Conservation (phyloP, 2,797 vertebrate genomes). For the Pseudochaenichthys georgianus region DNA sequence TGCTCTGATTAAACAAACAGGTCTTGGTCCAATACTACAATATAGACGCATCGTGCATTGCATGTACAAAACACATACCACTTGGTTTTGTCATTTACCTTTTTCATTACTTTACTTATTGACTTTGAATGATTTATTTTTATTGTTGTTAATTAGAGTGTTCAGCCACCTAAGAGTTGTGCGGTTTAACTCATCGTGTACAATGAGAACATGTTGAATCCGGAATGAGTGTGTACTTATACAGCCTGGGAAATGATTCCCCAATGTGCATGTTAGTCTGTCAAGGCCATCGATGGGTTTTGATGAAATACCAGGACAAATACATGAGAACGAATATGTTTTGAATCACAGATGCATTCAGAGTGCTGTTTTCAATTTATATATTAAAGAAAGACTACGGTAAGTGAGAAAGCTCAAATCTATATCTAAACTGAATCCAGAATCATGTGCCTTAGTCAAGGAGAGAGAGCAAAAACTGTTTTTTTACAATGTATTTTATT, state of each 20-base stretch:
- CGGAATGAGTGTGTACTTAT: neutral
- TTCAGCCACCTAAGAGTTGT: neutral
- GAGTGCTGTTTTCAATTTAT: neutral
- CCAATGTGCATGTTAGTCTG: neutral
- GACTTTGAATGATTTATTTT: too few relatives aligned
- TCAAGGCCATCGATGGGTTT: neutral
- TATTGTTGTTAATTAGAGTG: neutral
- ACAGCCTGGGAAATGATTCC: neutral
- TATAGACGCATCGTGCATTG: neutral
- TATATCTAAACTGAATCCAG: neutral
- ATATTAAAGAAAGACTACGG: neutral
- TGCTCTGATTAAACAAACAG: neutral
- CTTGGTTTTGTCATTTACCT: too few relatives aligned
- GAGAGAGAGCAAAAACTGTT: neutral
- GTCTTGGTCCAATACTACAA: neutral
- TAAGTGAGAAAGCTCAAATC: too few relatives aligned
- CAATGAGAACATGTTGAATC: neutral
- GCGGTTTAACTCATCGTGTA: neutral
- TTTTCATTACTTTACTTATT: too few relatives aligned
- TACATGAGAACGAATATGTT: too few relatives aligned
- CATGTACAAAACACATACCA: too few relatives aligned
- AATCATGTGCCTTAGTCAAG: neutral
- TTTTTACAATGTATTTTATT: neutral
- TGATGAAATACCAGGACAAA: neutral
- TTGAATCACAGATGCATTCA: constrained; percentile 4